Conservation (phyloP, 2,888 invertebrate species). For the Dastarcus helophoroides region DNA sequence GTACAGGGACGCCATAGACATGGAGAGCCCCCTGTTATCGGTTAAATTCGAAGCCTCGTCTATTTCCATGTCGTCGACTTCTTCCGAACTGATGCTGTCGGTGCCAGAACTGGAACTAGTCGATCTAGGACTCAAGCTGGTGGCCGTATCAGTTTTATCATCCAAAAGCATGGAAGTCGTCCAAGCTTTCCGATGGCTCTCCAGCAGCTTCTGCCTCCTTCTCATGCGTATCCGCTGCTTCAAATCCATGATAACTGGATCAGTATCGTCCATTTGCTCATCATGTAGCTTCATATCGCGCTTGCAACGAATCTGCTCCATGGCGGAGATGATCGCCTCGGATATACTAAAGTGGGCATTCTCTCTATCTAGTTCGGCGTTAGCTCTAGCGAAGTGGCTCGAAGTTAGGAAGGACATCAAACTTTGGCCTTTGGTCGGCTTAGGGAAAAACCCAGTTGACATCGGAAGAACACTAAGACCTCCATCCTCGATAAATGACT, state of each 20-base stretch:
- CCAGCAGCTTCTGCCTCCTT: constrained; percentile 41
- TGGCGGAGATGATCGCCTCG: constrained; percentile 72
- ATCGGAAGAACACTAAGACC: constrained; percentile 47
- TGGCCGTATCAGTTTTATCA: constrained; percentile 37
- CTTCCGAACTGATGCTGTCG: constrained; percentile 41
- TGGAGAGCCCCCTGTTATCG: constrained; percentile 41
- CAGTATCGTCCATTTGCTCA: constrained; percentile 46
- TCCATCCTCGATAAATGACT: constrained; percentile 48
- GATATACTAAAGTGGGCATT: constrained; percentile 79
- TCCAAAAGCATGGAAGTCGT: constrained; percentile 34
- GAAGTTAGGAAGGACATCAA: constrained; percentile 61
- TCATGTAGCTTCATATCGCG: constrained; percentile 38
- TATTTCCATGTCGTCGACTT: constrained; percentile 41
- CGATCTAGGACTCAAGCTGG: constrained; percentile 43
- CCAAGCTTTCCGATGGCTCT: constrained; percentile 31
- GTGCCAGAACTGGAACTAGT: constrained; percentile 38
- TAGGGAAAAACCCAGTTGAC: constrained; percentile 48
- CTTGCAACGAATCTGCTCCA: constrained; percentile 61
- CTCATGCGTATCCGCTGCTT: constrained; percentile 52
- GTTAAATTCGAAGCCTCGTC: constrained; percentile 38
- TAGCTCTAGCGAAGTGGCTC: constrained; percentile 54
- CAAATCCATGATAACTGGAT: constrained; percentile 53
- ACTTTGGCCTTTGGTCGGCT: constrained; percentile 56
- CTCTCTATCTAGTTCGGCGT: constrained; percentile 70
- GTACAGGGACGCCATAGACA: constrained; percentile 53